phyloP scores from a whole-genome alignment of 2,888 invertebrate species.

The Catonia carolina region DNA sequence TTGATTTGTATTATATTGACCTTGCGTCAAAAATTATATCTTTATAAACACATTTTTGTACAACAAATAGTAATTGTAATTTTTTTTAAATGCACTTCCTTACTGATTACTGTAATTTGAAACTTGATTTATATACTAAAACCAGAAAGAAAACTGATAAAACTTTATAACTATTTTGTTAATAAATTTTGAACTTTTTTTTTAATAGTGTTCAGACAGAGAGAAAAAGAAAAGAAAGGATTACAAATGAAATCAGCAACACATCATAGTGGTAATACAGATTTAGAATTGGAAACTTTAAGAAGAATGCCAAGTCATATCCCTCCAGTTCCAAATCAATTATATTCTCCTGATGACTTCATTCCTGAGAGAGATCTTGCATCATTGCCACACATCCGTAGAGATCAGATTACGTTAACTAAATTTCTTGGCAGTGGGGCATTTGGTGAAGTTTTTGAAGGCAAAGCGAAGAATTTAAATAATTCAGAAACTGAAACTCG shows the following conservation, averaged over 20 bases:
- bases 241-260: no score
- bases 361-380: slow-evolving; percentile 43
- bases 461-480: slow-evolving; percentile 63
- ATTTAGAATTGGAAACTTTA: slow-evolving; percentile 79
- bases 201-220: slow-evolving; percentile 1
- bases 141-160: no score
- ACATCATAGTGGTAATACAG: slow-evolving; percentile 40
- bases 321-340: slow-evolving; percentile 69
- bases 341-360: slow-evolving; percentile 58
- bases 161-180: no score
- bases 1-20: no score
- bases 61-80: no score
- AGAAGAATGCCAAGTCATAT: slow-evolving; percentile 68
- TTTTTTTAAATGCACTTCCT: no score
- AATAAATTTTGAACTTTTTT: no score
- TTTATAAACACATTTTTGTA: no score
- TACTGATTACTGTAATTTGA: no score
- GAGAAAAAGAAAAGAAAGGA: background rate
- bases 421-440: slow-evolving; percentile 93
- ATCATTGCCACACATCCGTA: slow-evolving; percentile 70
- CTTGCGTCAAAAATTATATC: no score
- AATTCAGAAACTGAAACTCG: slow-evolving; percentile 57
- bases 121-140: no score
- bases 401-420: slow-evolving; percentile 77
- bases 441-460: slow-evolving; percentile 96